A percentile compares a stretch with the other conserved stretches of the same genome.
phyloP scores from a whole-genome alignment of 2,797 vertebrate genomes.

The Propithecus perrieri region DNA sequence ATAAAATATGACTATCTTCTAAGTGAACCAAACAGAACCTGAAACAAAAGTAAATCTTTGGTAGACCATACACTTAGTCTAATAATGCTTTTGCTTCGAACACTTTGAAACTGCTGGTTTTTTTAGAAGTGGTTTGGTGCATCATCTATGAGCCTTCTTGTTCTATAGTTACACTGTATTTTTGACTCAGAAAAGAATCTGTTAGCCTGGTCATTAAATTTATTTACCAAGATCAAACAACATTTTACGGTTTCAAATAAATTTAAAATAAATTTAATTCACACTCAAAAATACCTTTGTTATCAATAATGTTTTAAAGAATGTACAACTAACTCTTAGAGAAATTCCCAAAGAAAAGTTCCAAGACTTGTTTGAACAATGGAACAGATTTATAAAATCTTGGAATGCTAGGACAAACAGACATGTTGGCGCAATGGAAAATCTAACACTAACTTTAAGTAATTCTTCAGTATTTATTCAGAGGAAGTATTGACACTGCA shows the following conservation, averaged over 20 bases:
- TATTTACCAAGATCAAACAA: background rate
- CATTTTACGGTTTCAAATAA: background rate
- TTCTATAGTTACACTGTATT: background rate
- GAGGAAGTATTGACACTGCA: background rate
- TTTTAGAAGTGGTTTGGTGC: background rate
- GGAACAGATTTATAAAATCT: background rate
- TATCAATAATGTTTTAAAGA: background rate
- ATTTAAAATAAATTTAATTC: slow-evolving; percentile 27
- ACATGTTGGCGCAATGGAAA: background rate
- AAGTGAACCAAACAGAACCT: background rate
- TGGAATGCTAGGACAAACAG: background rate
- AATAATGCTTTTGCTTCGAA: background rate
- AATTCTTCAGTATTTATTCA: background rate
- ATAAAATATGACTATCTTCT: background rate
- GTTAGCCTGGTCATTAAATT: background rate
- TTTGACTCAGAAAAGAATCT: background rate
- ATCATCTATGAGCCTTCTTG: background rate
- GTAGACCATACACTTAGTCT: background rate
- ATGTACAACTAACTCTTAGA: background rate
- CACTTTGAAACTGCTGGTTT: background rate
- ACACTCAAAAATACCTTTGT: background rate
- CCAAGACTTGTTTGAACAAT: background rate
- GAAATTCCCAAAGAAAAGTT: background rate
- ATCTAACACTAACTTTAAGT: background rate
- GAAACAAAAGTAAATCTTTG: slow-evolving; percentile 3